Evolutionary conservation across 2,113 vertebrate genomes (phyloP).

Genomic region (Paedocypris sp.): DNA sequence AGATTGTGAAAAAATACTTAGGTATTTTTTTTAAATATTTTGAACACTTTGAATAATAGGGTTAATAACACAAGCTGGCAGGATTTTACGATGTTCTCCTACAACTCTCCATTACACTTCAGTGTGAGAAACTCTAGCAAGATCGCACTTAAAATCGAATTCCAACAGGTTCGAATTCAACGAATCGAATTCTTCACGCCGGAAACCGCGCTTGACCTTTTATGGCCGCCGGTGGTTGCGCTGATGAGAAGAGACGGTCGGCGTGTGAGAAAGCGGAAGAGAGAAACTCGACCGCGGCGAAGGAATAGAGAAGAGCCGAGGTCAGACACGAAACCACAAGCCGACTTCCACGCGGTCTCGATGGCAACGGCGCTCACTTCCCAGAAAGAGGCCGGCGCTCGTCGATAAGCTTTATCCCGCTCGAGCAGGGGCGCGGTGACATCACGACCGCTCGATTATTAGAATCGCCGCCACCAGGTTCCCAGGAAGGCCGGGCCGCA

Average conservation of each 20-base stretch:
- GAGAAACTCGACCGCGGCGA: slow-evolving; percentile 18
- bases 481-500: neutral
- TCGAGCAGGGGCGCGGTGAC: neutral
- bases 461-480: neutral
- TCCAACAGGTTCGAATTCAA: too few relatives aligned
- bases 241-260: neutral
- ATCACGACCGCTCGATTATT: neutral
- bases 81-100: too few relatives aligned
- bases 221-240: neutral
- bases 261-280: slow-evolving; percentile 6
- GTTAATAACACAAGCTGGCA: too few relatives aligned
- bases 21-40: too few relatives aligned
- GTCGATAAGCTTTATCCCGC: slow-evolving; percentile 38
- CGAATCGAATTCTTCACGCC: too few relatives aligned
- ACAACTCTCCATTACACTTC: too few relatives aligned
- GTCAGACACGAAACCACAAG: slow-evolving; percentile 33
- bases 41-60: too few relatives aligned
- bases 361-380: slow-evolving; percentile 30
- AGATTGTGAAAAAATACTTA: too few relatives aligned
- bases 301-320: slow-evolving; percentile 31
- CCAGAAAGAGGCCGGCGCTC: slow-evolving; percentile 38
- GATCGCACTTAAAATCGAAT: too few relatives aligned
- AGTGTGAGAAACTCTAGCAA: too few relatives aligned
- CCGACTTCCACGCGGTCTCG: slow-evolving; percentile 4
- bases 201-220: slow-evolving; percentile 25